These are phyloP conservation scores for Monochamus alternatus DNA, from an alignment of 2,888 invertebrate genomes.

Conservation along the genomic window DNA sequence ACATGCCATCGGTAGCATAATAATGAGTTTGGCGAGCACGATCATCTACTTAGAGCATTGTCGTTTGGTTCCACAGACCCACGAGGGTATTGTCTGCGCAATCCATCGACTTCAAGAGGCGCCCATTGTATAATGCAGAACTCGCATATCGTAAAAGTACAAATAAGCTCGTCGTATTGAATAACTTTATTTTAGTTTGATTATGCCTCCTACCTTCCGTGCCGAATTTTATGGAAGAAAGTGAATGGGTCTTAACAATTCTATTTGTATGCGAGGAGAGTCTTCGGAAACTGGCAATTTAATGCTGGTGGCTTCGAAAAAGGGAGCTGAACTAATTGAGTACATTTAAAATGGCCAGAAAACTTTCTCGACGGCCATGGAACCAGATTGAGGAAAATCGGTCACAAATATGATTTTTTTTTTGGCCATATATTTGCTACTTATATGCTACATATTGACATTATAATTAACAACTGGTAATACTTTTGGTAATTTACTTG, in stretches of 20 bases:
- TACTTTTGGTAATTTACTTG: too few relatives aligned
- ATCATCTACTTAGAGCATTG: neutral
- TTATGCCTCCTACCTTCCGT: neutral
- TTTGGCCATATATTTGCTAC: neutral
- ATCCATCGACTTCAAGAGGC: neutral
- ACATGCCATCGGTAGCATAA: constrained; percentile 1
- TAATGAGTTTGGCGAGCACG: constrained; percentile 2
- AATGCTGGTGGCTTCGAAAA: neutral
- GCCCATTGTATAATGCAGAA: neutral
- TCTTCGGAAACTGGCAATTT: neutral
- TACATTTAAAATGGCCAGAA: neutral
- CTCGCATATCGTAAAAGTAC: neutral
- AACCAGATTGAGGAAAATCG: neutral
- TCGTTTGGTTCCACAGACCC: neutral
- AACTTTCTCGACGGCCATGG: neutral
- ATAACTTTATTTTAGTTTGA: neutral
- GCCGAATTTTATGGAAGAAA: neutral
- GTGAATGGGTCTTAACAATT: neutral
- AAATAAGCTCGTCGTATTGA: neutral
- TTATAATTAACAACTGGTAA: too few relatives aligned
- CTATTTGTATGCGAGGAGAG: neutral
- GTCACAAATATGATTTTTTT: neutral
- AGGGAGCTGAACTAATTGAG: too few relatives aligned
- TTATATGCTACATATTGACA: too few relatives aligned
- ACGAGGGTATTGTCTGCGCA: constrained; percentile 1